Conservation (phyloP, 2,797 vertebrate species). For the Spheniscus humboldti region DNA sequence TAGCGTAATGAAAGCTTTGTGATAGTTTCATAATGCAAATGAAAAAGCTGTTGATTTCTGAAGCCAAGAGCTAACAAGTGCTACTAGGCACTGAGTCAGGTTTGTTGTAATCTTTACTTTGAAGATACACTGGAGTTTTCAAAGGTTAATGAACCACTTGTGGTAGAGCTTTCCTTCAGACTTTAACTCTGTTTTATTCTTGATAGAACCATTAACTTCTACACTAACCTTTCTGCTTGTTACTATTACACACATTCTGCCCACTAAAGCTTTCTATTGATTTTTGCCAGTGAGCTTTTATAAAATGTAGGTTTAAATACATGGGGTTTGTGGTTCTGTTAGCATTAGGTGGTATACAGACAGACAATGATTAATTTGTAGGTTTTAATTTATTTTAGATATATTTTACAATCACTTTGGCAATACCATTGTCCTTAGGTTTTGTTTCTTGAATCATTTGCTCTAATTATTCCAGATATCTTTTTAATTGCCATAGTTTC, state of each 20-base stretch:
- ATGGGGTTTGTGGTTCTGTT: constrained; percentile 33
- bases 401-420: background rate
- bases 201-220: constrained; percentile 93
- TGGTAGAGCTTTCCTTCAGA: constrained; percentile 89
- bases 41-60: constrained; percentile 43
- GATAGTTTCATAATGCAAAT: constrained; percentile 29
- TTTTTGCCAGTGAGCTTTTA: constrained; percentile 74
- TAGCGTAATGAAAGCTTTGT: background rate
- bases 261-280: constrained; percentile 90
- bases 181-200: constrained; percentile 88
- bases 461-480: background rate
- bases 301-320: constrained; percentile 75
- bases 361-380: constrained; percentile 64
- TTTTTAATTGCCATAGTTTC: background rate
- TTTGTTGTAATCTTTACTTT: constrained; percentile 73
- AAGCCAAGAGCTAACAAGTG: constrained; percentile 56
- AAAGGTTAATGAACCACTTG: constrained; percentile 97
- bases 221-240: constrained; percentile 88
- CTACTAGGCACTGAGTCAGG: constrained; percentile 49
- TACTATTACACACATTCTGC: constrained; percentile 86
- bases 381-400: constrained; percentile 31
- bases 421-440: background rate
- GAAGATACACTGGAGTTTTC: constrained; percentile 80
- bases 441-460: background rate
- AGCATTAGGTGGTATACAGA: constrained; percentile 2